Evolutionary conservation across 2,113 vertebrate genomes (phyloP).

Genomic region (Pachycephala philippinensis): DNA sequence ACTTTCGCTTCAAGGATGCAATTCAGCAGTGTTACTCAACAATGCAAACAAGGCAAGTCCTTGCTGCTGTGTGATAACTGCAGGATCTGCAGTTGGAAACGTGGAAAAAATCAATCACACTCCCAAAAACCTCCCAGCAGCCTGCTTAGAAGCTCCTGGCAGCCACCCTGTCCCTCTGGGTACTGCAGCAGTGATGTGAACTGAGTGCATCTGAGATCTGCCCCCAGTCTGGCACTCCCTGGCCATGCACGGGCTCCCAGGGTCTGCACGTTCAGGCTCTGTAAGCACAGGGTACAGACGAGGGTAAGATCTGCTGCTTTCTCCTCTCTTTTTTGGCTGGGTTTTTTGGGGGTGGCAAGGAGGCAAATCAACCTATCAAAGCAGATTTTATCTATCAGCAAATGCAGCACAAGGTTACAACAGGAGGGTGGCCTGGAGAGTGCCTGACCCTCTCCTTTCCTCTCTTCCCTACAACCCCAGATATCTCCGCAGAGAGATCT

Average conservation of each 20-base stretch:
- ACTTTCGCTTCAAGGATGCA: accelerated
- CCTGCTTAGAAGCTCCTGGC: accelerated
- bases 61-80: accelerated
- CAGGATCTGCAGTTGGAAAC: background rate
- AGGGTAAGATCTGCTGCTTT: background rate
- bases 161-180: too few relatives aligned
- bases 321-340: background rate
- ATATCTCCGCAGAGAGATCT: background rate
- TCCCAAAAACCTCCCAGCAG: background rate
- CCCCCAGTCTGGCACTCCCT: background rate
- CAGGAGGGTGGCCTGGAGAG: too few relatives aligned
- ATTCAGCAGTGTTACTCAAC: accelerated
- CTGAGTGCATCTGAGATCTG: background rate
- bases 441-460: too few relatives aligned
- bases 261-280: accelerated
- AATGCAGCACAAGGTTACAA: background rate
- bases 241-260: background rate
- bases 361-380: background rate
- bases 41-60: accelerated
- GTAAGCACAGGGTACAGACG: background rate
- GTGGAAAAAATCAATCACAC: accelerated
- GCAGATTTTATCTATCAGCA: background rate
- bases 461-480: too few relatives aligned
- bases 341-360: background rate
- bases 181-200: accelerated